Percentiles rank a stretch among this genome's conserved stretches.
phyloP scores from a whole-genome alignment of 2,888 invertebrate genomes.

The Calameuta idolon region DNA sequence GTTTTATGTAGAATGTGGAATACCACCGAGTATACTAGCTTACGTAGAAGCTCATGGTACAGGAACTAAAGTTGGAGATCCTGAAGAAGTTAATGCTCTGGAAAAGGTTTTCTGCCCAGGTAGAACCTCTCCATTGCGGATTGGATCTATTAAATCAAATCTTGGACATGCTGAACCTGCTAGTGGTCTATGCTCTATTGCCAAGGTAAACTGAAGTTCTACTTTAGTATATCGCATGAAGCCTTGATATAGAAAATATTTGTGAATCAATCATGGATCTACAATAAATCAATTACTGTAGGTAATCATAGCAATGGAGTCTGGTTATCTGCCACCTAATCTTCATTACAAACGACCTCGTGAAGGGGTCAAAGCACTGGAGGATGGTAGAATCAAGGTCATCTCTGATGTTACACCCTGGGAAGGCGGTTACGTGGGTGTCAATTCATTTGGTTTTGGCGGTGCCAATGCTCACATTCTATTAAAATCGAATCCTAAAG shows the following conservation, averaged over 20 bases:
- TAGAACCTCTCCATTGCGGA: conserved; percentile 80
- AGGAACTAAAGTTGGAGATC: conserved; percentile 88
- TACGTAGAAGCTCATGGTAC: conserved; percentile 82
- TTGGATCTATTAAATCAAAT: conserved; percentile 95
- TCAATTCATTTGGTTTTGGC: conserved; percentile 95
- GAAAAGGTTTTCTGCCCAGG: conserved; percentile 82
- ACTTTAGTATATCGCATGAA: neutral
- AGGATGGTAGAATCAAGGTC: conserved; percentile 76
- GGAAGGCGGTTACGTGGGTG: conserved; percentile 78
- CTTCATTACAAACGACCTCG: conserved; percentile 79
- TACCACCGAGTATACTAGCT: conserved; percentile 71
- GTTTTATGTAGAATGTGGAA: conserved; percentile 72
- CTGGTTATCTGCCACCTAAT: conserved; percentile 86
- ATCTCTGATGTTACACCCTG: conserved; percentile 80
- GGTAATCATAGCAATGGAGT: conserved; percentile 84
- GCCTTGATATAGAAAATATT: neutral
- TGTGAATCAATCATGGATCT: neutral
- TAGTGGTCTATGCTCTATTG: conserved; percentile 84
- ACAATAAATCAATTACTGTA: conserved; percentile 47
- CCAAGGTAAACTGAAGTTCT: conserved; percentile 72
- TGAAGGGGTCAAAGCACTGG: conserved; percentile 72
- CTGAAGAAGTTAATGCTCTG: conserved; percentile 88
- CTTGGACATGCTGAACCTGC: conserved; percentile 93
- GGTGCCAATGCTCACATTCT: conserved; percentile 86
- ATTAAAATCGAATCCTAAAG: conserved; percentile 72